phyloP scores from a whole-genome alignment of 1,140 invertebrate genomes.

The Drosophila orena region DNA sequence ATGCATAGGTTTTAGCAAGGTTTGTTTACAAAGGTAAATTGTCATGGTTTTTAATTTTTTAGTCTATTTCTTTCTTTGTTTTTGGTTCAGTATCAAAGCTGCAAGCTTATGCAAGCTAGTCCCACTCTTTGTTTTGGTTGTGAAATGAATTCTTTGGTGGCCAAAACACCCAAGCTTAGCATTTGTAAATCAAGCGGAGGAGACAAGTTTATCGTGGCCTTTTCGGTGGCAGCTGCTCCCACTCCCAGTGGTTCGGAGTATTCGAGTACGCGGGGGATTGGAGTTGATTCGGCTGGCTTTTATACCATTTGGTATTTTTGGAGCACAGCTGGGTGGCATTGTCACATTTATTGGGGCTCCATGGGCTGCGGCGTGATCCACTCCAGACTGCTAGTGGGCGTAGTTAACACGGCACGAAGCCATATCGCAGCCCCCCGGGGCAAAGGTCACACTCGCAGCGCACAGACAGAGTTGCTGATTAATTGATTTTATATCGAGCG shows the following conservation, averaged over 20 bases:
- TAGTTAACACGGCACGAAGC: conserved; percentile 51
- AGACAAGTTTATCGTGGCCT: conserved; percentile 57
- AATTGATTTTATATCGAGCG: conserved; percentile 68
- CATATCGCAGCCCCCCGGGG: conserved; percentile 36
- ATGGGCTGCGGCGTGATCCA: conserved; percentile 21
- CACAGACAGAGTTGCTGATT: conserved; percentile 52
- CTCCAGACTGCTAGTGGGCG: conserved; percentile 27
- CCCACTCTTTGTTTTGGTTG: conserved; percentile 7
- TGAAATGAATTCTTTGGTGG: conserved; percentile 2
- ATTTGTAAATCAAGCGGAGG: conserved; percentile 62
- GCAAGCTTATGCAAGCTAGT: neutral
- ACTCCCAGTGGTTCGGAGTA: conserved; percentile 44
- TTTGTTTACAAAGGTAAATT: no score
- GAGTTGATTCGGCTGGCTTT: conserved; percentile 19
- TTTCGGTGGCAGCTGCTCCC: conserved; percentile 59
- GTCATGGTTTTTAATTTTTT: no score
- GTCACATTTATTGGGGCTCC: conserved; percentile 6
- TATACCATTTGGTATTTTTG: conserved; percentile 25
- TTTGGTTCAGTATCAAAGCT: conserved; percentile 1
- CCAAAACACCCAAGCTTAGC: conserved; percentile 9
- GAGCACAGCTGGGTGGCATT: conserved; percentile 1
- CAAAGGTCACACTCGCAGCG: conserved; percentile 49
- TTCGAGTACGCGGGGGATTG: conserved; percentile 10
- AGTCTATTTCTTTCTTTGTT: neutral
- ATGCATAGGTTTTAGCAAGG: no score